Percentiles rank a stretch among this genome's conserved stretches.
Conservation (phyloP, 2,797 vertebrate species). For the Neostethus bicornis region DNA sequence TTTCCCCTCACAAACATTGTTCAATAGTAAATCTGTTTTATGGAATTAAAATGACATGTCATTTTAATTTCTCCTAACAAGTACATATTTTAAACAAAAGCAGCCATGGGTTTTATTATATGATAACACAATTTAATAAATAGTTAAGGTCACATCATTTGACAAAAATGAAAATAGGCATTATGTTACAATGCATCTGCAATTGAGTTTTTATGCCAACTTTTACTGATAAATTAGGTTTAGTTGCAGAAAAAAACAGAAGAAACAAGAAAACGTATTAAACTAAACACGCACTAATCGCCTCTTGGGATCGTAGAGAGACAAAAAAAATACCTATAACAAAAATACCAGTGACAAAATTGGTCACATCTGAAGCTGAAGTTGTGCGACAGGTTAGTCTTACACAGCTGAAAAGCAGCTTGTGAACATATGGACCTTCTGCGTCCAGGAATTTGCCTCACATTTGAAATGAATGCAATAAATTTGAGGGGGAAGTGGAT, state of each 20-base stretch:
- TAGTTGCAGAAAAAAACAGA: no score
- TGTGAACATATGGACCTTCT: conserved; percentile 59
- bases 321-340: conserved; percentile 9
- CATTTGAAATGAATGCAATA: conserved; percentile 32
- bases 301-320: background rate
- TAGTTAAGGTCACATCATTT: conserved; percentile 59
- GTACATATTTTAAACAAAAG: background rate
- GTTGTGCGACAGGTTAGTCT: conserved; percentile 47
- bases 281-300: no score
- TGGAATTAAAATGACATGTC: conserved; percentile 60
- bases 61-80: conserved; percentile 53
- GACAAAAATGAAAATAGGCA: conserved; percentile 11
- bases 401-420: conserved; percentile 56
- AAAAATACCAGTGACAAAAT: conserved; percentile 11
- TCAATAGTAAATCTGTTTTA: conserved; percentile 69
- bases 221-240: conserved; percentile 58
- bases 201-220: conserved; percentile 4
- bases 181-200: background rate
- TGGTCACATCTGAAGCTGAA: conserved; percentile 14
- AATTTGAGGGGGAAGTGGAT: conserved; percentile 36
- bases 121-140: conserved; percentile 32
- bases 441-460: conserved; percentile 39
- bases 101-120: conserved; percentile 44
- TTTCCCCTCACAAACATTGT: conserved; percentile 67
- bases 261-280: no score